phyloP scores from a whole-genome alignment of 2,797 vertebrate genomes.

The Syngnathus acus region DNA sequence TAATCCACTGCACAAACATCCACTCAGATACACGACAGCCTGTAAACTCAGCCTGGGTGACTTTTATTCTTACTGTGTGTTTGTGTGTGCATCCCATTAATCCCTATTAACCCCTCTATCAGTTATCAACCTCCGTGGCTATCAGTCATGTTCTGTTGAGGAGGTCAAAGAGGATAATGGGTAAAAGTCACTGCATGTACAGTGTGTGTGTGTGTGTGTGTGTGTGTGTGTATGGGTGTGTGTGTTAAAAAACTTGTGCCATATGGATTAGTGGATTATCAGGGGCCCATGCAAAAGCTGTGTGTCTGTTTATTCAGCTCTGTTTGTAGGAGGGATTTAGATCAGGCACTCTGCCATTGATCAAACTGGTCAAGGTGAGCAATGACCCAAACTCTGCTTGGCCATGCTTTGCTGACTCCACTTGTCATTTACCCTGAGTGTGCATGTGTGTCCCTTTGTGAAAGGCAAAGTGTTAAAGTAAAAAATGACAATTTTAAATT shows the following conservation, averaged over 20 bases:
- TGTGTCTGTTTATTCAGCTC: slow-evolving; percentile 73
- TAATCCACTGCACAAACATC: slow-evolving; percentile 41
- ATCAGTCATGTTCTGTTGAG: slow-evolving; percentile 49
- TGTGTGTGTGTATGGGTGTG: slow-evolving; percentile 17
- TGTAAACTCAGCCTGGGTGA: slow-evolving; percentile 32
- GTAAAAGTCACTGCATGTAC: slow-evolving; percentile 37
- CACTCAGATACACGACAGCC: slow-evolving; percentile 30
- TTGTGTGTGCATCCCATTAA: slow-evolving; percentile 55
- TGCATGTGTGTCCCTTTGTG: slow-evolving; percentile 3
- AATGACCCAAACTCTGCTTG: slow-evolving; percentile 61
- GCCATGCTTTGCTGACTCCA: slow-evolving; percentile 49
- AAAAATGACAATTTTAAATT: neutral
- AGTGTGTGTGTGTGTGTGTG: slow-evolving; percentile 17
- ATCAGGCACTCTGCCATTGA: slow-evolving; percentile 69
- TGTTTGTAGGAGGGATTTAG: slow-evolving; percentile 75
- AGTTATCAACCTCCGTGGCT: slow-evolving; percentile 51
- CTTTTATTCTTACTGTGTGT: slow-evolving; percentile 18
- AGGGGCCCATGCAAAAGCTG: slow-evolving; percentile 62
- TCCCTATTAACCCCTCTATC: slow-evolving; percentile 63
- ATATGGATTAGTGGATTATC: slow-evolving; percentile 76
- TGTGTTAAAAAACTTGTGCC: slow-evolving; percentile 48
- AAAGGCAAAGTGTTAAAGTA: slow-evolving; percentile 13
- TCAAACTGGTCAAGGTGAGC: slow-evolving; percentile 69
- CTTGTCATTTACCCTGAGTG: slow-evolving; percentile 3
- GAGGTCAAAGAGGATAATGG: slow-evolving; percentile 61